Base-by-base conservation (phyloP, 2,113 vertebrate species). In the Bostrychus sinensis region DNA sequence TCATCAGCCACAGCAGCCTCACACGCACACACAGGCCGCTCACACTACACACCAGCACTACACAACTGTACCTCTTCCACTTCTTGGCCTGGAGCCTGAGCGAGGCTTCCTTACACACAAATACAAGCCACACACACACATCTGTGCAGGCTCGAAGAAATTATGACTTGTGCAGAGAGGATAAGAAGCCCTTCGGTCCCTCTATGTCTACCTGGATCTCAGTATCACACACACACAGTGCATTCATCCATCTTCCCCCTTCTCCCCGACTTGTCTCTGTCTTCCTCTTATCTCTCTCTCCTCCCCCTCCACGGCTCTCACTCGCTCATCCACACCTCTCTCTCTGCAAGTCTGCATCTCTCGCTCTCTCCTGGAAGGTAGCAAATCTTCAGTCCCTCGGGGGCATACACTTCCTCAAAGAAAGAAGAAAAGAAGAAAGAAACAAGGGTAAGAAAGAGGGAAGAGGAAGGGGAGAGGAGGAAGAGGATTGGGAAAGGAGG, bases 171-270 rank as follows among this genome's bases (percentile, higher is more conserved):
- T 78, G 80, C 77, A 82, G 68, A 84, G 73, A 80, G 74, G 72
- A 83, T 82, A 86, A 86, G 80, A 85, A 81, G 68, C 77, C 82
- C 70, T 79, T 81, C 75, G 57, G 68, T 84, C 83, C 75, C 72
- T 88, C 77, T 77, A 62, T 56, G 59, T 84, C 85, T 86, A 85
- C 80, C 84, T 84, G 78, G 77, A 76, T 79, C 78, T 85, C 34
- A 66, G 61, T 60, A 72, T 82, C 72, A 62, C 64, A 22, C 61
- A 72, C 75, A 63, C 69, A 56, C 64, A 86, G 83, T 75, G 82
- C 83, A 89, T 89, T 81, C 89, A 90, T 91, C 89, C 89, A 91
- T 88, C 88, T 89, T 84, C 57, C 78, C 84, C 66, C 70, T 76
- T 73, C 86, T 83, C 85, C 76, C 78, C 69, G 71, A 78, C 88